Base-by-base conservation (phyloP, 2,113 vertebrate genomes). In the Crocuta crocuta region DNA sequence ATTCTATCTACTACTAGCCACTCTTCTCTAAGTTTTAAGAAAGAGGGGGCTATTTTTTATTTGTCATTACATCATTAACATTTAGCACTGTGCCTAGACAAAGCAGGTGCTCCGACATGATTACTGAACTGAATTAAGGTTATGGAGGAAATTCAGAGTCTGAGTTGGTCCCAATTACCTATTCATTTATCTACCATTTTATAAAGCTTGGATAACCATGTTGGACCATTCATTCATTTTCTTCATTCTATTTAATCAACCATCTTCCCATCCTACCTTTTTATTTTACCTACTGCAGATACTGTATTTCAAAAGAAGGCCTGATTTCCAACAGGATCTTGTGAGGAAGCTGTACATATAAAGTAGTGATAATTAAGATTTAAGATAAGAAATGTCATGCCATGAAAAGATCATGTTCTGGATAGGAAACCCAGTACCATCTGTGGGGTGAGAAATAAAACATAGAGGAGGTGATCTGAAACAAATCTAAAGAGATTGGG, bases 141-240 rank as follows among this genome's bases (percentile, higher is more conserved):
- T 94, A 78, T 43, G 35, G 4, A 58, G 43, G 48, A 92, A 88
- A 94, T 43, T 83, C 33, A 92, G 48, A 93, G 55, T 96, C 39
- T 89, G 39, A 26, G 39, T 10, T 71, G 19, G 68, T 2, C 10
- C 68, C 70, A 81, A 95, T 68, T 65, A 65, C 15, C 82, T 63
- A 85, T 58, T 73, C n/a, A 50, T 65, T 68, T 71, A 17, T 35
- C 92, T 96, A 43, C 45, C 50, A 45, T 66, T 76, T 78, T 43
- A n/a, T 39, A 43, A 76, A 71, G 53, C 66, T 73, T 66, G 28
- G 35, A 35, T 45, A 70, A 13, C 1, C 35, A 3, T 81, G 21
- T 11, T 55, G 19, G 31, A 35, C 53, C 78, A 92, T 48, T 88
- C n/a, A 35, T 73, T 58, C 33, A 31, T 63, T 71, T 78, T 65